A percentile compares a stretch with the other conserved stretches of the same genome.
Evolutionary conservation across 2,888 invertebrate species (phyloP).

Genomic region (Stenotaenia linearis): DNA sequence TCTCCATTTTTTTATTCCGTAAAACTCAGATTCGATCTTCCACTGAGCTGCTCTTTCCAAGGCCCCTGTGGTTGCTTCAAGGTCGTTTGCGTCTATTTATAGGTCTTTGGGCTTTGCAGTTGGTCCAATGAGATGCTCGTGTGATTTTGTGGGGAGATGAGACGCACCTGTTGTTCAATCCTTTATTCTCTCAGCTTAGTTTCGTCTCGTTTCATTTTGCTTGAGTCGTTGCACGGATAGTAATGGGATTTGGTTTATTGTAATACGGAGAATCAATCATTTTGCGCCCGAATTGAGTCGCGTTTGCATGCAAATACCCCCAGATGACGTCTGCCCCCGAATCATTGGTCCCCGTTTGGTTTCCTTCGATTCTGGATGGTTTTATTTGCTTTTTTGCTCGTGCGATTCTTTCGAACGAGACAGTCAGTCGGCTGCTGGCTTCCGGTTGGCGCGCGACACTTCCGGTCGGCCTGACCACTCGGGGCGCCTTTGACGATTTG

Average conservation of each 20-base stretch:
- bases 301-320: slow-evolving; percentile 16
- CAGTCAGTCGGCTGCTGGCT: slow-evolving; percentile 11
- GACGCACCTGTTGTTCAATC: slow-evolving; percentile 26
- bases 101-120: slow-evolving; percentile 26
- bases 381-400: slow-evolving; percentile 13
- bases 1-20: too few species aligned
- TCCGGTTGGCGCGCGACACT: slow-evolving; percentile 23
- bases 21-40: not conserved
- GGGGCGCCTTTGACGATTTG: slow-evolving; percentile 13
- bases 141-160: slow-evolving; percentile 26
- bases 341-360: not conserved
- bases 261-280: slow-evolving; percentile 20
- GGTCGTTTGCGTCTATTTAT: slow-evolving; percentile 26
- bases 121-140: slow-evolving; percentile 24
- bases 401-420: not conserved
- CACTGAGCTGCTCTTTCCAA: not conserved
- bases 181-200: slow-evolving; percentile 26
- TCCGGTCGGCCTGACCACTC: slow-evolving; percentile 26
- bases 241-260: slow-evolving; percentile 26
- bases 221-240: slow-evolving; percentile 1
- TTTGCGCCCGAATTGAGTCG: slow-evolving; percentile 24
- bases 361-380: not conserved
- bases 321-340: not conserved
- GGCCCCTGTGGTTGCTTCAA: slow-evolving; percentile 26
- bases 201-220: slow-evolving; percentile 26